Percentiles rank a stretch among this genome's conserved stretches.
Evolutionary conservation across 2,888 invertebrate species (phyloP).

Genomic region (Polyploca ridens): DNA sequence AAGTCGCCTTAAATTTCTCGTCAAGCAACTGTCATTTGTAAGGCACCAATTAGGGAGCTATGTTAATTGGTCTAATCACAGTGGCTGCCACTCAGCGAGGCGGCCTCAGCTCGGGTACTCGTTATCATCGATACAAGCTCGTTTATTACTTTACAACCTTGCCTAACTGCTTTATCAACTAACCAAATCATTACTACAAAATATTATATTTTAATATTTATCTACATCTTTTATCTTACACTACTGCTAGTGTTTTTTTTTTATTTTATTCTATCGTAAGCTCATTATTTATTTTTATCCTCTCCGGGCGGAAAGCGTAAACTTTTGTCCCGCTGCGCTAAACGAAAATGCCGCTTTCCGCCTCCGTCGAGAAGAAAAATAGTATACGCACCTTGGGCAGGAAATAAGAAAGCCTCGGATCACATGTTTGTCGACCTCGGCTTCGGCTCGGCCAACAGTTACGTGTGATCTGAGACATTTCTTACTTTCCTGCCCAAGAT

Average conservation of each 20-base stretch:
- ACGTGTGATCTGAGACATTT: too few relatives aligned
- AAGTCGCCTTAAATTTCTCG: neutral
- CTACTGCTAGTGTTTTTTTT: neutral
- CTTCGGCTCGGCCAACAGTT: too few relatives aligned
- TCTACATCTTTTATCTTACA: neutral
- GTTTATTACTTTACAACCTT: constrained; percentile 3
- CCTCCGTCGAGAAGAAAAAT: too few relatives aligned
- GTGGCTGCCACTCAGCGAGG: neutral
- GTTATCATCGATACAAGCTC: constrained; percentile 5
- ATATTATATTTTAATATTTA: neutral
- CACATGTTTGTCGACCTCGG: too few relatives aligned
- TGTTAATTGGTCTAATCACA: constrained; percentile 6
- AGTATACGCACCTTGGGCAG: too few relatives aligned
- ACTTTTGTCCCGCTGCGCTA: too few relatives aligned
- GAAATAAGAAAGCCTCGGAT: too few relatives aligned
- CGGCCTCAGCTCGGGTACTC: neutral
- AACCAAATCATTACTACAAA: neutral
- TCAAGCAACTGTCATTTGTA: neutral
- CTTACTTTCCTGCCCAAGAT: too few relatives aligned
- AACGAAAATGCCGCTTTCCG: too few relatives aligned
- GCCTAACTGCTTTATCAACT: neutral
- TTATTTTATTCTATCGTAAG: too few relatives aligned
- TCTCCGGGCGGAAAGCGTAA: too few relatives aligned
- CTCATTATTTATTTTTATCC: too few relatives aligned
- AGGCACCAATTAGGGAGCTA: constrained; percentile 6